Percentiles rank a stretch among this genome's conserved stretches.
Evolutionary conservation across 2,113 vertebrate genomes (phyloP).

Genomic region (Parus major): DNA sequence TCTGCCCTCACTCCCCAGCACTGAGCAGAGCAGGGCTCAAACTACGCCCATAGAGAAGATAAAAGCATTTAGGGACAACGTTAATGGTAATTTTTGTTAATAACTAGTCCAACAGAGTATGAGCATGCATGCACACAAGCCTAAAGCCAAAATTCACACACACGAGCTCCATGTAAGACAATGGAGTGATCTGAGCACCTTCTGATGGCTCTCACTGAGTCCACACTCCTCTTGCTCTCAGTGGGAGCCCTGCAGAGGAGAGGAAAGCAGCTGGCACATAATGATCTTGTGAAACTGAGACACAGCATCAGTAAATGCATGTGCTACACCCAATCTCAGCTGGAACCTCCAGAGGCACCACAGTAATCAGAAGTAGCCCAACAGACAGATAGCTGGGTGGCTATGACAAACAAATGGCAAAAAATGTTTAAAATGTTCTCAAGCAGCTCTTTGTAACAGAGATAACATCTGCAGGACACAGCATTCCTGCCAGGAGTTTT

Average conservation of each 20-base stretch:
- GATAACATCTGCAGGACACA: not conserved
- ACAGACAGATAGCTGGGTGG: not conserved
- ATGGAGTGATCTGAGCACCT: not conserved
- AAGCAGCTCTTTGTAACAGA: not conserved
- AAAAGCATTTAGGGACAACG: not conserved
- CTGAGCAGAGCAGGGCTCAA: not conserved
- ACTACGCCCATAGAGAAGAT: not conserved
- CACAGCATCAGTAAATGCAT: not conserved
- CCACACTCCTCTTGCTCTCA: not conserved
- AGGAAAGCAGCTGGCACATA: not conserved
- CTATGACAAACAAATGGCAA: not conserved
- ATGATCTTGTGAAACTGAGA: not conserved
- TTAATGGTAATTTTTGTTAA: not conserved
- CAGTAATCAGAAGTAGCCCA: not conserved
- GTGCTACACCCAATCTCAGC: not conserved
- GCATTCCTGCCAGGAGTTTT: not conserved
- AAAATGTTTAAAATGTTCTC: not conserved
- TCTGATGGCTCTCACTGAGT: not conserved
- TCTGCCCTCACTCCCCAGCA: rapidly evolving
- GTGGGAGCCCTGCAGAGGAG: not conserved
- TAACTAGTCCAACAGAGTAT: not conserved
- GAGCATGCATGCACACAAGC: not conserved
- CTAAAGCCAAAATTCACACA: not conserved
- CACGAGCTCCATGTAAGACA: not conserved
- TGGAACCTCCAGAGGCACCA: not conserved